Evolutionary conservation across 2,888 invertebrate species (phyloP).

Genomic region (Incurvaria masculella): DNA sequence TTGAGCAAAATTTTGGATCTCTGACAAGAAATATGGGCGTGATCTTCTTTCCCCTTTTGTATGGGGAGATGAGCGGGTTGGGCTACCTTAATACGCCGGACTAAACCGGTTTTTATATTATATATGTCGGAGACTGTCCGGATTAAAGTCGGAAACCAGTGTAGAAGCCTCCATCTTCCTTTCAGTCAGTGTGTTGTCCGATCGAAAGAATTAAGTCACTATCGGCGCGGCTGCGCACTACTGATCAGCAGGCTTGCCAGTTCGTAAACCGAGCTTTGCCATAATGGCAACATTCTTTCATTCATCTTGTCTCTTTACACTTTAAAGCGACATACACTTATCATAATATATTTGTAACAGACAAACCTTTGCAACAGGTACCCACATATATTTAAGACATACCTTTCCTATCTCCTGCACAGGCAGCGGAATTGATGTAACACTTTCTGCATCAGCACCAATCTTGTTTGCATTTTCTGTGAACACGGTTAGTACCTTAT

Average conservation of each 20-base stretch:
- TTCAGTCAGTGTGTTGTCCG: no score
- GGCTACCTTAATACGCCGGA: no score
- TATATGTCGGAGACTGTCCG: no score
- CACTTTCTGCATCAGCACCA: conserved; percentile 20
- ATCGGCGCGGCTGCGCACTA: conserved; percentile 1
- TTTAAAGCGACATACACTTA: neutral
- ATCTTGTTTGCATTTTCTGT: conserved; percentile 26
- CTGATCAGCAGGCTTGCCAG: neutral
- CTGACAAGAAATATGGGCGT: no score
- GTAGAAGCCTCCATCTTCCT: no score
- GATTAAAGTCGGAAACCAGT: no score
- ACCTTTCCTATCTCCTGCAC: conserved; percentile 36
- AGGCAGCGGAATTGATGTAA: conserved; percentile 29
- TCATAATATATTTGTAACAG: neutral
- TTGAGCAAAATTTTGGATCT: no score
- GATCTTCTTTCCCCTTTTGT: no score
- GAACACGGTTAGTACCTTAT: conserved; percentile 22
- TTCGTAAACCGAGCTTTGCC: conserved; percentile 5
- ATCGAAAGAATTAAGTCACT: no score
- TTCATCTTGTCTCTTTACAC: neutral
- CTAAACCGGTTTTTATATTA: no score
- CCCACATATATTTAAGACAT: conserved; percentile 8
- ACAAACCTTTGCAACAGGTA: neutral
- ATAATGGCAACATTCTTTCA: conserved; percentile 1
- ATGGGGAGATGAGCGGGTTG: no score